Evolutionary conservation across 2,888 invertebrate species (phyloP), one percentile per base, ranked within the genome.

Genomic region (Drosophila histrio): DNA sequence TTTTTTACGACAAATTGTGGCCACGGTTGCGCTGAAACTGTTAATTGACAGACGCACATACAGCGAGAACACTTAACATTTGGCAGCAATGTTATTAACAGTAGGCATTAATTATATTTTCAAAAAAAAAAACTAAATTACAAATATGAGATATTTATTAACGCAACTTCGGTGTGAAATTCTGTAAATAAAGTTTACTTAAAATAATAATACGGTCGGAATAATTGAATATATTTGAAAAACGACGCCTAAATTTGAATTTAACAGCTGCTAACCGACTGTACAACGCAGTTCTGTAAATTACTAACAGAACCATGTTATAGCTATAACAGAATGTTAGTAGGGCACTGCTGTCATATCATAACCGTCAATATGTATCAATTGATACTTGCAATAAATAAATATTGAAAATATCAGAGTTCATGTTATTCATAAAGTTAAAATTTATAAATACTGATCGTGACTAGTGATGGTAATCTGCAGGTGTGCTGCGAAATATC

Each of bases 11-110:
- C 60, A 28, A 60, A 53, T 63, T 57, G 28, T 58, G 58, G 53
- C 60, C 60, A 60, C 60, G 60, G 60, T 60, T 60, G 60, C 52
- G 60, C 60, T 60, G 11, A 49, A 58, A 63, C 62, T 63, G 49
- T 62, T 62, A 62, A 61, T 8, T 57, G 30, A 32, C 39, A 56
- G 38, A 13, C 57, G 30, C 57, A 39, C 17, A 57, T 22, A 58
- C 22, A 46, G 15, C 54, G 24, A 15, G n/a, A 39, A 41, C 6
- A 41, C 15, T 56, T 57, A n/a, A 61, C 56, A 53, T 61, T 30
- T 43, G 1, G 0, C 39, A 26, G n/a, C 24, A 26, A 59, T 69
- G 70, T 59, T 56, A 52, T 28, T 43, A 56, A 50, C 70, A 47
- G 39, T 2, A 6, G 9, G 8, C 17, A 39, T 13, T 17, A 19